phyloP scores from a whole-genome alignment of 2,888 invertebrate genomes.

The Pandemis heparana region DNA sequence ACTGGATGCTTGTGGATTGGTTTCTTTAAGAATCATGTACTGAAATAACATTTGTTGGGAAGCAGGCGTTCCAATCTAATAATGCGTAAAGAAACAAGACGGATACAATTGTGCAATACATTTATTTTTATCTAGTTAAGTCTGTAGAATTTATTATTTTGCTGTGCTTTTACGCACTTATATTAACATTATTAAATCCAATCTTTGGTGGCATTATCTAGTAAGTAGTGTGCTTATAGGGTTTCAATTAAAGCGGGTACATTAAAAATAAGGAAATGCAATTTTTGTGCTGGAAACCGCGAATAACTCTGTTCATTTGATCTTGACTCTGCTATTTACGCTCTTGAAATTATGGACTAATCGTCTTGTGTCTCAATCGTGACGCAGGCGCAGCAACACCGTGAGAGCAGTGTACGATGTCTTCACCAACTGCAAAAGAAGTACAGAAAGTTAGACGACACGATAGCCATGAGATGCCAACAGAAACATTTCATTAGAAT shows the following conservation, averaged over 20 bases:
- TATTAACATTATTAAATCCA: background rate
- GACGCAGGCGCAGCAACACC: slow-evolving; percentile 65
- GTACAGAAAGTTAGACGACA: background rate
- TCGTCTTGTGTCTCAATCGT: slow-evolving; percentile 43
- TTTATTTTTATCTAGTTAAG: too few species aligned
- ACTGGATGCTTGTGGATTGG: too few species aligned
- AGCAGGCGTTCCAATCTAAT: too few species aligned
- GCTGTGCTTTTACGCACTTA: too few species aligned
- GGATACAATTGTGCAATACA: too few species aligned
- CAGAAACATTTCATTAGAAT: too few species aligned
- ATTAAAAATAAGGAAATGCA: too few species aligned
- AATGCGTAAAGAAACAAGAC: too few species aligned
- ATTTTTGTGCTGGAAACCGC: too few species aligned
- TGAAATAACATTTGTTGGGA: too few species aligned
- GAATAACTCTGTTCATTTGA: background rate
- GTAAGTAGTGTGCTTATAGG: background rate
- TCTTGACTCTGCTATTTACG: background rate
- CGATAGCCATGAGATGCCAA: background rate
- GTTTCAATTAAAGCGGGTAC: background rate
- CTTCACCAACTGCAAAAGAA: slow-evolving; percentile 74
- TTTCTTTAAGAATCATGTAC: too few species aligned
- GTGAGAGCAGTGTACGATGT: slow-evolving; percentile 77
- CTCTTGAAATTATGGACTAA: background rate
- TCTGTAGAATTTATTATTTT: too few species aligned
- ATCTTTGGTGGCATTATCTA: background rate